Percentiles rank a stretch among this genome's conserved stretches.
Conservation (phyloP, 2,113 vertebrate genomes). For the mouse (Mus musculus) region GRCm39 chr6:34254501-34255000, state of each 20-base stretch:
- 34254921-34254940: too few species aligned
- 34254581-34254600: not conserved
- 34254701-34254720: not conserved
- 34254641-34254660: not conserved
- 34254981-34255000: not conserved
- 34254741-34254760: constrained; percentile 13
- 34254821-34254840: not conserved
- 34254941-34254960: not conserved
- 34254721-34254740: not conserved
- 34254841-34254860: constrained; percentile 58
- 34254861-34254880: not conserved
- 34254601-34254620: too few species aligned
- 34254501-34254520: not conserved
- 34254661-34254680: not conserved
- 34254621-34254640: not conserved
- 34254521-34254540: not conserved
- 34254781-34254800: not conserved
- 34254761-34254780: constrained; percentile 47
- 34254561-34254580: not conserved
- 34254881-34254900: not conserved
- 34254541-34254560: not conserved
- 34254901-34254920: not conserved
- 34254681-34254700: not conserved
- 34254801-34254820: not conserved
- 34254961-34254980: accelerated